phyloP scores from a whole-genome alignment of 2,888 invertebrate species.

The Drymonia ruficornis region DNA sequence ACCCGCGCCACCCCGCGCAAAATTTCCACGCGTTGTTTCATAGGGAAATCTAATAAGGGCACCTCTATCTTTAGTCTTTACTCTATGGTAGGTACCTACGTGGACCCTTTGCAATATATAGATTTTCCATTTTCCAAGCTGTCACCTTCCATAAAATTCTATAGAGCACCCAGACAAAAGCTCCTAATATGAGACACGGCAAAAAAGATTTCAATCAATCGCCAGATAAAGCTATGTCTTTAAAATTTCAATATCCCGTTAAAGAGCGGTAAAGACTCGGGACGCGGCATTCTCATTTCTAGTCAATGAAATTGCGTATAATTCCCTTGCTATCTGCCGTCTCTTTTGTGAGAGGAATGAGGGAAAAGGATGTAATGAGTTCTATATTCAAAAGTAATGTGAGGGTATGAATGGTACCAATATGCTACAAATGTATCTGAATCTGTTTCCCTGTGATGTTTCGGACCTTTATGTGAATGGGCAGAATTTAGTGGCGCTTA shows the following conservation, averaged over 20 bases:
- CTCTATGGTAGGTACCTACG: no score
- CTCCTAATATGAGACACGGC: conserved; percentile 23
- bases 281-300: conserved; percentile 57
- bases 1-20: no score
- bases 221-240: conserved; percentile 44
- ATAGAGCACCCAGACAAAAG: conserved; percentile 17
- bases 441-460: neutral
- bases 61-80: no score
- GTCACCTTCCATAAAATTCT: neutral
- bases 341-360: conserved; percentile 47
- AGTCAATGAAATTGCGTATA: conserved; percentile 72
- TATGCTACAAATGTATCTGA: conserved; percentile 14
- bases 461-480: neutral
- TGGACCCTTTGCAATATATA: no score
- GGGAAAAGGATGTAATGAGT: conserved; percentile 44
- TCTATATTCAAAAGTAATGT: conserved; percentile 42
- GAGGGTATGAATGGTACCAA: conserved; percentile 24
- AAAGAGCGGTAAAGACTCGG: conserved; percentile 48
- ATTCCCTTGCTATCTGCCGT: conserved; percentile 57
- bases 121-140: no score
- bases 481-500: neutral
- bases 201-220: conserved; percentile 35
- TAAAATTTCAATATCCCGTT: conserved; percentile 65
- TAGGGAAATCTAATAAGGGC: no score
- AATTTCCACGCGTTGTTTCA: no score